Evolutionary conservation across 2,888 invertebrate species (phyloP).

Genomic region (Tachystola acroxantha): DNA sequence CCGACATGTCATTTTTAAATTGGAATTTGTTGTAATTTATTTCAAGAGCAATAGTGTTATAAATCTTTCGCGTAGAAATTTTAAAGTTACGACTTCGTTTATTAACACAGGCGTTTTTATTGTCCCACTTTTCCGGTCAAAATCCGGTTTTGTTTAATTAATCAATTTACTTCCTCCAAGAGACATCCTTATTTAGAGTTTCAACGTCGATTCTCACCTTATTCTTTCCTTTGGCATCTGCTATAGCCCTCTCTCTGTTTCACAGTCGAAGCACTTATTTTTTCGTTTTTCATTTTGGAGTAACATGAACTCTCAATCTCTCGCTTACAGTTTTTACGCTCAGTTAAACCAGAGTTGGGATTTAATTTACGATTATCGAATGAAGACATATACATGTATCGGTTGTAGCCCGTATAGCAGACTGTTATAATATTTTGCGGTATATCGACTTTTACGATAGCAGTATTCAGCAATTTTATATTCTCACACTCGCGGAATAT

Average conservation of each 20-base stretch:
- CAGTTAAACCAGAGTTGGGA: constrained; percentile 56
- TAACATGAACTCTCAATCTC: constrained; percentile 71
- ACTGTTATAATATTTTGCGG: constrained; percentile 41
- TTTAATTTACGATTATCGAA: constrained; percentile 72
- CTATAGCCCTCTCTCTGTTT: constrained; percentile 38
- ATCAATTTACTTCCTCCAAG: constrained; percentile 27
- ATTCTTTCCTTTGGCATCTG: constrained; percentile 37
- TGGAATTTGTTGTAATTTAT: constrained; percentile 36
- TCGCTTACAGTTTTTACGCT: constrained; percentile 69
- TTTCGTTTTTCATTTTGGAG: constrained; percentile 55
- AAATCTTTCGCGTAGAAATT: constrained; percentile 32
- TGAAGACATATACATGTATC: constrained; percentile 59
- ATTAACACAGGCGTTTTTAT: constrained; percentile 14
- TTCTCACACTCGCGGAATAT: constrained; percentile 33
- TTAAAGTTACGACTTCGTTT: constrained; percentile 24
- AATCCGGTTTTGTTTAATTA: constrained; percentile 16
- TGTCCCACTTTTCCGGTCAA: constrained; percentile 8
- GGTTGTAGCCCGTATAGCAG: constrained; percentile 30
- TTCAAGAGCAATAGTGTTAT: constrained; percentile 30
- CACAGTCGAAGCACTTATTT: constrained; percentile 36
- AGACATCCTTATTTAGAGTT: constrained; percentile 17
- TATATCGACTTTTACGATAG: constrained; percentile 53
- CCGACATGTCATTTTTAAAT: constrained; percentile 50
- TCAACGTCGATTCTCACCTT: constrained; percentile 21
- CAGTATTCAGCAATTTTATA: constrained; percentile 37